Conservation (phyloP, 2,113 vertebrate species). For the Microtus montanus region DNA sequence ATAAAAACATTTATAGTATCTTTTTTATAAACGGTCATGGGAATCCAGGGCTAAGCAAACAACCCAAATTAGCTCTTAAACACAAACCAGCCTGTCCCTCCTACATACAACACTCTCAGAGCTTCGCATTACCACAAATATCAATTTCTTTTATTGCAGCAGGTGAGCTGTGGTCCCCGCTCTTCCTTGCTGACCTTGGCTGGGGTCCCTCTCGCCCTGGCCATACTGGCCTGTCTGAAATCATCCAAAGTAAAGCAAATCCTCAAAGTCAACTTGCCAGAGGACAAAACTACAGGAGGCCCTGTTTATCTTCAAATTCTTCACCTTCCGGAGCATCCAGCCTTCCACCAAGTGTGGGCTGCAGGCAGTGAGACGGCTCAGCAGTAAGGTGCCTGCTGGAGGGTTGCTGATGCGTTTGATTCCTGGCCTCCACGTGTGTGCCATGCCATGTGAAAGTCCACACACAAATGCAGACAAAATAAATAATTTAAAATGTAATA, state of each 20-base stretch:
- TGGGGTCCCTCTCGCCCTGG: not conserved
- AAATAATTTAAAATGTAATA: not conserved
- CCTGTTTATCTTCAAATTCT: not conserved
- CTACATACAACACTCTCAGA: not conserved
- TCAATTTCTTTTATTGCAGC: not conserved
- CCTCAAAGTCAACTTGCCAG: not conserved
- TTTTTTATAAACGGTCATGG: constrained; percentile 22
- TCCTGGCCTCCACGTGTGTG: not conserved
- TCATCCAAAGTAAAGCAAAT: not conserved
- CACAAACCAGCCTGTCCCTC: not conserved
- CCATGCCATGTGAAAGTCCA: not conserved
- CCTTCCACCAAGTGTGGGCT: not conserved
- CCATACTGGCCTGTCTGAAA: not conserved
- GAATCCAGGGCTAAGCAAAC: not conserved
- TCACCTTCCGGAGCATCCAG: not conserved
- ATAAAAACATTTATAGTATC: constrained; percentile 40
- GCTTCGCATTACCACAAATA: not conserved
- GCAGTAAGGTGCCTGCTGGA: too few species aligned
- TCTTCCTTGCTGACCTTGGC: not conserved
- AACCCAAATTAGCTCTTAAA: constrained; percentile 19
- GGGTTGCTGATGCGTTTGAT: not conserved
- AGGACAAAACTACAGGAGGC: not conserved
- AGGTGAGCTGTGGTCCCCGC: not conserved
- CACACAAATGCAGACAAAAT: not conserved
- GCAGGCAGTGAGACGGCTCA: not conserved